phyloP scores from a whole-genome alignment of 1,140 invertebrate species.

The Meloidogyne hapla region DNA sequence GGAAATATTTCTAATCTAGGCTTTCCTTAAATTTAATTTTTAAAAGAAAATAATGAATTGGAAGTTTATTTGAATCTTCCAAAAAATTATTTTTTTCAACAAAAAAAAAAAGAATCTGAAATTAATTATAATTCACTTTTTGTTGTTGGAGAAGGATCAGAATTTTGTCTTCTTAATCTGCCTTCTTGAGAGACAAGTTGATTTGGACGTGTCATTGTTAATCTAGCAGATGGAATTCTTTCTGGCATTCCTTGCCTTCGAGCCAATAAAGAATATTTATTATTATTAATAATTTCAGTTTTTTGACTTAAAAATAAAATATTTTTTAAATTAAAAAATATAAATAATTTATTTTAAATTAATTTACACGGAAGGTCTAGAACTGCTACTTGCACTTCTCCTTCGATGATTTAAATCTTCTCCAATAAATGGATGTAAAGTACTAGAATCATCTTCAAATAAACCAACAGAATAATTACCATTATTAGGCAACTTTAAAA shows the following conservation, averaged over 20 bases:
- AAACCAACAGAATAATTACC: neutral
- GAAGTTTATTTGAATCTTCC: too few relatives aligned
- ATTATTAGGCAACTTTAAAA: neutral
- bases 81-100: too few relatives aligned
- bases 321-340: neutral
- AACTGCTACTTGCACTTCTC: neutral
- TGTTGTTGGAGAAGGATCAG: constrained; percentile 16
- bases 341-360: neutral
- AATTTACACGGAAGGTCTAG: neutral
- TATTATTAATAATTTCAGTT: neutral
- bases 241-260: neutral
- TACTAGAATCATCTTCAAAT: neutral
- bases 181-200: constrained; percentile 8
- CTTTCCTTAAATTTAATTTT: constrained; percentile 9
- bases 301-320: neutral
- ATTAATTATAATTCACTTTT: neutral
- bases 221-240: neutral
- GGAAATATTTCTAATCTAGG: constrained; percentile 26
- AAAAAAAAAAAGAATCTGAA: neutral
- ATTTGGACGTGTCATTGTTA: constrained; percentile 9
- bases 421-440: neutral
- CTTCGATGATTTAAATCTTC: neutral
- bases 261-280: neutral
- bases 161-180: constrained; percentile 15
- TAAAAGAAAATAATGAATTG: too few relatives aligned